Base-by-base conservation (phyloP, 2,888 invertebrate genomes). In the Melieria crassipennis region DNA sequence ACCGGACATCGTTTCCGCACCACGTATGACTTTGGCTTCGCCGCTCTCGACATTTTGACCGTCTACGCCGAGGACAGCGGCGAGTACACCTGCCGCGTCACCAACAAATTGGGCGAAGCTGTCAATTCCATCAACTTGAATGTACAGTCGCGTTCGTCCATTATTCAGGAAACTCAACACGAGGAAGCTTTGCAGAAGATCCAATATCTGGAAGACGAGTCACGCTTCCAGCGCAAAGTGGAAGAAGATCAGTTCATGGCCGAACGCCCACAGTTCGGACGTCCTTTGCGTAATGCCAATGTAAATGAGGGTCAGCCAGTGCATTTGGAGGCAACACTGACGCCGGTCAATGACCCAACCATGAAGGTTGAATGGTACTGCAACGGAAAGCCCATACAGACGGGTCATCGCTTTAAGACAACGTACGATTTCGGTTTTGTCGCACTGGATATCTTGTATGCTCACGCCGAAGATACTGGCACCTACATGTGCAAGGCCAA, bases 311-410 rank as follows among this genome's bases (percentile, higher is more conserved):
- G 97, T 42, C 90, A 91, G 73, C 93, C 93, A 68, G 94, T 96
- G 71, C 98, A 98, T 86, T 88, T 98, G 79, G 98, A 98, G 88
- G 97, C 97, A 0, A 97, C 97, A 5, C 88, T 99, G 48, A 96
- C 97, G 0, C 99, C 99, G 0, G 95, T 98, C 52, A 98, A 98
- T 81, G 99, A 99, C 87, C 97, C 99, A 5, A 97, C 97, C 7
- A 98, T 99, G 98, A 92, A 93, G 78, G 97, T 99, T 9, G 98
- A 99, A 88, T 99, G 99, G 99, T 98, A 92, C 88, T 94, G 96
- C 86, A 96, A 99, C 87, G 98, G 97, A 67, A 90, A 93, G 81
- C 97, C 98, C 4, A 92, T 99, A 80, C 94, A 94, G 82, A 93
- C 94, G 83, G 96, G 98, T 64, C 98, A 98, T 85, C 92, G 99